Evolutionary conservation across 2,888 invertebrate genomes (phyloP).

Genomic region (Sarcophaga subvicina): DNA sequence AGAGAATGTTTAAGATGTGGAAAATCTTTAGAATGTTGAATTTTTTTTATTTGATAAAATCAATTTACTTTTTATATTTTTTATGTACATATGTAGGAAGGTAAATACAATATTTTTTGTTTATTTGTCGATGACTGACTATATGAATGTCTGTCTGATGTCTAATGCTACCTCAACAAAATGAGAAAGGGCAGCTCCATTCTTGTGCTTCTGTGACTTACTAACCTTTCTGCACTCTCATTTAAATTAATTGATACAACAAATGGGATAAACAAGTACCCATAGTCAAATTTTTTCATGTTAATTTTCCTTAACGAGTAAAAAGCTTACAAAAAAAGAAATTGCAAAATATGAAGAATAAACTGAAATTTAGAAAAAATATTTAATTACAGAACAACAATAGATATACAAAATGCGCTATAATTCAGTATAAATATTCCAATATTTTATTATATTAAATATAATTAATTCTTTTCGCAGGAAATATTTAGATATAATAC

Average conservation of each 20-base stretch:
- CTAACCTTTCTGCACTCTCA: constrained; percentile 7
- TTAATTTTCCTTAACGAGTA: constrained; percentile 46
- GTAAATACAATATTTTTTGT: constrained; percentile 18
- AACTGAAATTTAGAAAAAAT: background rate
- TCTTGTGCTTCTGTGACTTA: background rate
- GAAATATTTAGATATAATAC: too few relatives aligned
- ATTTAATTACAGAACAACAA: too few relatives aligned
- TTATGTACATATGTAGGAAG: constrained; percentile 5
- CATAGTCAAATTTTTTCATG: constrained; percentile 37
- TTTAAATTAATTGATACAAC: constrained; percentile 55
- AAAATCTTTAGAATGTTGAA: constrained; percentile 17
- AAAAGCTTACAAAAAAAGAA: constrained; percentile 6
- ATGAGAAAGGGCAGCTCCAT: constrained; percentile 26
- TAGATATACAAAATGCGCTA: too few relatives aligned
- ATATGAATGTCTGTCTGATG: constrained; percentile 22
- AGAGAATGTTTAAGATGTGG: background rate
- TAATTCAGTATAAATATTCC: too few relatives aligned
- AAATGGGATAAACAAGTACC: constrained; percentile 46
- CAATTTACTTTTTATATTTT: constrained; percentile 43
- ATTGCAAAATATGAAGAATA: background rate
- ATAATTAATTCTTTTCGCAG: too few relatives aligned
- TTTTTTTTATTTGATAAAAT: constrained; percentile 59
- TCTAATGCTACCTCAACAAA: constrained; percentile 57
- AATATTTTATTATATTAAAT: too few relatives aligned
- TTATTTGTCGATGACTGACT: background rate